Percentiles rank a stretch among this genome's conserved stretches.
Conservation (phyloP, 2,888 invertebrate species). For the Sipha maydis region DNA sequence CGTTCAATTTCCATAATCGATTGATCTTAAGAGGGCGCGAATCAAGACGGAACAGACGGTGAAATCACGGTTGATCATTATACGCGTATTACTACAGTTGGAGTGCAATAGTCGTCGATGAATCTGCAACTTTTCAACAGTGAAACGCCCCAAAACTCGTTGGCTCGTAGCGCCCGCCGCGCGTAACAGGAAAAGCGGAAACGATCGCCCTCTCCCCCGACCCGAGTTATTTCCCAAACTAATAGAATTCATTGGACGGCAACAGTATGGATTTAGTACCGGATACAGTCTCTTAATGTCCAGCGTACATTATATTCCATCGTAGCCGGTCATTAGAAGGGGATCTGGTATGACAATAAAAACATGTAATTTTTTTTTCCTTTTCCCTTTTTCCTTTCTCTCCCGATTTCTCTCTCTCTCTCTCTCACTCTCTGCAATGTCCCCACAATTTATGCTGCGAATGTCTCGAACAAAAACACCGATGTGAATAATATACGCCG, state of each 20-base stretch:
- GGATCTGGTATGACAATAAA: not conserved
- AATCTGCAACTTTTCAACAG: no score
- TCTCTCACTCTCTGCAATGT: not conserved
- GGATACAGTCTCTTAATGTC: not conserved
- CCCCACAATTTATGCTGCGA: not conserved
- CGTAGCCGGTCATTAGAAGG: not conserved
- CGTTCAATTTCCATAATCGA: no score
- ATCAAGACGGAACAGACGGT: no score
- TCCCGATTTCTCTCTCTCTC: no score
- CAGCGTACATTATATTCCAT: not conserved
- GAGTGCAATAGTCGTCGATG: no score
- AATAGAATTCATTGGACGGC: not conserved
- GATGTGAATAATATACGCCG: conserved; percentile 32
- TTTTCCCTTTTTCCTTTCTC: not conserved
- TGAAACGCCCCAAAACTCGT: no score
- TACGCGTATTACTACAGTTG: no score
- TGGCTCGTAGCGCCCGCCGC: no score
- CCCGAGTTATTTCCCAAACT: not conserved
- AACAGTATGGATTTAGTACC: not conserved
- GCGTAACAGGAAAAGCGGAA: no score
- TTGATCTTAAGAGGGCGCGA: no score
- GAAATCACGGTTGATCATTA: no score
- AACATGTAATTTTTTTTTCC: conserved; percentile 5
- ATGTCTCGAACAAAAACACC: conserved; percentile 15
- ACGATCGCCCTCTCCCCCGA: no score